Evolutionary conservation across 2,888 invertebrate species (phyloP).

Genomic region (Dicycla oo): DNA sequence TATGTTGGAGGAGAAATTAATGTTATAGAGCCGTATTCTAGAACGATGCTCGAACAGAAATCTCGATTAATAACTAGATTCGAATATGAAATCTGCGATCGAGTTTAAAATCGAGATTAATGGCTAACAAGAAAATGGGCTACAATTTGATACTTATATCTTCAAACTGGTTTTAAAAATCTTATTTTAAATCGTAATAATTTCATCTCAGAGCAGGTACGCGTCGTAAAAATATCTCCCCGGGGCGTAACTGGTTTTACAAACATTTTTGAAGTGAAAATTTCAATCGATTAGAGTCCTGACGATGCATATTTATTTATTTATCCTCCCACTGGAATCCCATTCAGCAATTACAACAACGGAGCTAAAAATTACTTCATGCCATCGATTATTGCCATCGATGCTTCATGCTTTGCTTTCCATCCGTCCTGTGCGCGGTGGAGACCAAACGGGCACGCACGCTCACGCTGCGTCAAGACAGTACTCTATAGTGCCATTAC

Average conservation of each 20-base stretch:
- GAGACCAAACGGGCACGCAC: no score
- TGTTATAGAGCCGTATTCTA: background rate
- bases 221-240: constrained; percentile 31
- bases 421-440: no score
- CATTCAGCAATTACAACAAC: no score
- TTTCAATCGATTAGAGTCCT: constrained; percentile 2
- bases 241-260: constrained; percentile 15
- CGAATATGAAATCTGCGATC: background rate
- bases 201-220: constrained; percentile 9
- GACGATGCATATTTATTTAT: background rate
- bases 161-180: constrained; percentile 10
- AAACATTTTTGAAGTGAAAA: constrained; percentile 17
- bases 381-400: no score
- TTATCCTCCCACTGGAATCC: no score
- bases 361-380: no score
- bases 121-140: background rate
- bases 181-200: constrained; percentile 23
- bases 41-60: background rate
- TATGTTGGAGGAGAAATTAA: constrained; percentile 1
- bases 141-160: no score
- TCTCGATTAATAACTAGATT: background rate
- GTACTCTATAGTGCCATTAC: no score
- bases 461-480: no score
- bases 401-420: no score
- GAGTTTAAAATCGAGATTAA: background rate